Evolutionary conservation across 2,888 invertebrate genomes (phyloP).

Genomic region (Parapristionchus giblindavisi): DNA sequence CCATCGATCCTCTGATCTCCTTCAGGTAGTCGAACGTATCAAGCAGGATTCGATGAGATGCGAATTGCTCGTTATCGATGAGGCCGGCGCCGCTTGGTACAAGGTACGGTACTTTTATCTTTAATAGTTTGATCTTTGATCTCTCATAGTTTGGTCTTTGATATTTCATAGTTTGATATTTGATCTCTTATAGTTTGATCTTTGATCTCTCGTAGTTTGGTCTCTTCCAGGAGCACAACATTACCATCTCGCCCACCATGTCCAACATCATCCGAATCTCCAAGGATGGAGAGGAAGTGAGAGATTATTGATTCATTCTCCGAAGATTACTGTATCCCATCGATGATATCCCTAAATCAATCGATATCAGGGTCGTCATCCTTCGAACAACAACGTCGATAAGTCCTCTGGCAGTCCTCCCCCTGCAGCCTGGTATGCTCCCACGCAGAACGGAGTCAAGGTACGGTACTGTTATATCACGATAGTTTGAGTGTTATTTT

Average conservation of each 20-base stretch:
- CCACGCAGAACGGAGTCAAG: slow-evolving; percentile 33
- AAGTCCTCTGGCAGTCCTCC: slow-evolving; percentile 46
- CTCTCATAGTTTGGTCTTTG: neutral
- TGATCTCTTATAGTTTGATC: neutral
- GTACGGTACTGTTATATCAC: slow-evolving; percentile 11
- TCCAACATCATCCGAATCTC: slow-evolving; percentile 50
- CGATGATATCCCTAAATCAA: neutral
- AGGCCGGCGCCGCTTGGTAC: slow-evolving; percentile 72
- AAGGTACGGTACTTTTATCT: slow-evolving; percentile 18
- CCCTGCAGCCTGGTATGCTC: slow-evolving; percentile 52
- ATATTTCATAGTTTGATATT: too few species aligned
- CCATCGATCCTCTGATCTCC: too few species aligned
- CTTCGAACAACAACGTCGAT: slow-evolving; percentile 22
- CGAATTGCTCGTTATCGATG: slow-evolving; percentile 85
- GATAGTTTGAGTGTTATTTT: neutral
- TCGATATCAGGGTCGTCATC: slow-evolving; percentile 22
- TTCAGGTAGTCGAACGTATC: slow-evolving; percentile 65
- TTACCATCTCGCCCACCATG: slow-evolving; percentile 54
- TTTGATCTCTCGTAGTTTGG: neutral
- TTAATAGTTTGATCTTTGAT: slow-evolving; percentile 14
- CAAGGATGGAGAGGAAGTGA: slow-evolving; percentile 39
- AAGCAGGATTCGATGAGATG: slow-evolving; percentile 75
- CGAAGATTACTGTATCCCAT: neutral
- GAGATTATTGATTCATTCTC: neutral
- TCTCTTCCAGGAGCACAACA: slow-evolving; percentile 45